Percentiles rank a stretch among this genome's conserved stretches.
Evolutionary conservation across 2,113 vertebrate species (phyloP).

Genomic region (Gymnarchus niloticus): DNA sequence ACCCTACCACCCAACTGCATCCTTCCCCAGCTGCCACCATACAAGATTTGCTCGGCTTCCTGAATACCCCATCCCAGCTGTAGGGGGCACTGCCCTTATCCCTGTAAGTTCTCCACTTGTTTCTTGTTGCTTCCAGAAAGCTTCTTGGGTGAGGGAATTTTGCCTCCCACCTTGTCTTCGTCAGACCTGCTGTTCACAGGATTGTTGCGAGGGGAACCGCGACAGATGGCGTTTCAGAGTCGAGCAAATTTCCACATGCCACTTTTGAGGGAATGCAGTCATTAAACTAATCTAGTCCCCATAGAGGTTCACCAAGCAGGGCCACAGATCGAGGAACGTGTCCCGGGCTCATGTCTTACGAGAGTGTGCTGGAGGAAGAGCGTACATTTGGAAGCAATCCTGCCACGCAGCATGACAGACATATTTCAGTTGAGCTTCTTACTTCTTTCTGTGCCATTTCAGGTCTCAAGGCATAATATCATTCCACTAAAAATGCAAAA

Average conservation of each 20-base stretch:
- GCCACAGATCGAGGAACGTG: constrained; percentile 6
- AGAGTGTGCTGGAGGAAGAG: background rate
- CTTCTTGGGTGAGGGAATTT: too few species aligned
- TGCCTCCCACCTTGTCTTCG: too few species aligned
- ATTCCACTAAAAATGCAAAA: too few species aligned
- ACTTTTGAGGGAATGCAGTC: background rate
- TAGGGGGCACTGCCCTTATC: too few species aligned
- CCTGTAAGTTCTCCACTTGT: too few species aligned
- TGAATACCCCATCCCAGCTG: too few species aligned
- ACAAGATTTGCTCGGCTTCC: too few species aligned
- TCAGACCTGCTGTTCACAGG: background rate
- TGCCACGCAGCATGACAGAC: background rate
- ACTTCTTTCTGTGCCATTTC: too few species aligned
- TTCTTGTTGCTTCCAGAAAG: too few species aligned
- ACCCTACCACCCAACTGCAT: too few species aligned
- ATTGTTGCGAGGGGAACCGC: background rate
- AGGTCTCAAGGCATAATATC: too few species aligned
- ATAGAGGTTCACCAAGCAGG: background rate
- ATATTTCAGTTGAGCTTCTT: background rate
- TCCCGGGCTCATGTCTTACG: background rate
- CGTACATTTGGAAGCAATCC: background rate
- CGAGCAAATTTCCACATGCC: background rate
- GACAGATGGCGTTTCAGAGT: background rate
- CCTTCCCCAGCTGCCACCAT: too few species aligned
- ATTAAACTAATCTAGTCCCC: constrained; percentile 3